Base-by-base conservation (phyloP, 2,797 vertebrate species). In the Schizopygopsis malacanthus region DNA sequence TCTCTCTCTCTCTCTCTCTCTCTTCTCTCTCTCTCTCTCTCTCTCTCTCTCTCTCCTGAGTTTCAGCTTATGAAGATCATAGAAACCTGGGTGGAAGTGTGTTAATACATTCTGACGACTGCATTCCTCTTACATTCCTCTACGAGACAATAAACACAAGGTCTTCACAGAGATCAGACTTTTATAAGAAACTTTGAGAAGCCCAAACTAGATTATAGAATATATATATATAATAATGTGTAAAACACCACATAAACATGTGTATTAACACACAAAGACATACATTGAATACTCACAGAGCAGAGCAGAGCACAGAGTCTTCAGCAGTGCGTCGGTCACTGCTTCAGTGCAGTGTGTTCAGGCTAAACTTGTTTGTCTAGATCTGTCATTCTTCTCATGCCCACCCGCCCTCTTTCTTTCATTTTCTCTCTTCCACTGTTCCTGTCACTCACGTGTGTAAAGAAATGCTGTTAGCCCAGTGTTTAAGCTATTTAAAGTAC, bases 351-450 rank as follows among this genome's bases (percentile, higher is more conserved):
- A 81, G n/a, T 73, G 59, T 61, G 63, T 87, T 87, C 79, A 79
- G 33, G 83, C 69, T 75, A 59, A 83, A 67, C 89, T 88, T 80
- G 89, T 90, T 83, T 79, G 76, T 87, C 87, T 83, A 84, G 86
- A 72, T 87, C 85, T 85, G 11, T 28, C 83, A 56, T 76, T 78
- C 47, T 69, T 33, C 59, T 71, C 59, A 65, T 37, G 75, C 71
- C 56, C 61, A 54, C 33, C 45, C 61, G 78, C 39, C 59, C 2
- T 70, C 83, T 70, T 2, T 41, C 0, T 45, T 59, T 56, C 22
- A 37, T 56, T 37, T 2, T 47, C n/a, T 76, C 11, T 33, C 20
- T 33, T 45, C 12, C 18, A 39, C 25, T 47, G 54, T n/a, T 25
- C 11, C 13, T 43, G 56, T 65, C 43, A 39, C 25, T 59, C 9